A percentile compares a stretch with the other conserved stretches of the same genome.
Conservation (phyloP, 2,113 vertebrate genomes). For the Callithrix jacchus region DNA sequence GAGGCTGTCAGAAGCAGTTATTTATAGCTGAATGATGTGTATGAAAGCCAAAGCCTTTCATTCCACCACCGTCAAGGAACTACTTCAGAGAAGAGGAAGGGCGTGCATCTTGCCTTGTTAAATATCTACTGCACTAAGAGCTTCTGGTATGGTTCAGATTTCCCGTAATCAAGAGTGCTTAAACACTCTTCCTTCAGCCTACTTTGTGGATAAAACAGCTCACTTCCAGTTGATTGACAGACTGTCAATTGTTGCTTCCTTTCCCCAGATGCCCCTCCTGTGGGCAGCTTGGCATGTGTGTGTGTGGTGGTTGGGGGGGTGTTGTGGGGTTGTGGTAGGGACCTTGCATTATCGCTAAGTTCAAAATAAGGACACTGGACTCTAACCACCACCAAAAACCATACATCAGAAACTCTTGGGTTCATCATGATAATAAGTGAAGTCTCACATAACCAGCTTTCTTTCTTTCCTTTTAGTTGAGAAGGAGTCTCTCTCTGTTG, state of each 20-base stretch:
- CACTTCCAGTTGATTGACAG: not conserved
- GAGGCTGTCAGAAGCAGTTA: conserved; percentile 22
- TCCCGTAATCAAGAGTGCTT: not conserved
- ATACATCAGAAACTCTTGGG: not conserved
- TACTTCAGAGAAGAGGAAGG: conserved; percentile 50
- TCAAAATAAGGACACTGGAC: not conserved
- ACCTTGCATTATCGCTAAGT: not conserved
- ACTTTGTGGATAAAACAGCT: not conserved
- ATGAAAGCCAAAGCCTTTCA: conserved; percentile 21
- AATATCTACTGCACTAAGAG: not conserved
- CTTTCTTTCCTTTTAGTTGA: not conserved
- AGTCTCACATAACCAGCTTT: not conserved
- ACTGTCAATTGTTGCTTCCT: not conserved
- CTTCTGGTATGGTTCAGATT: not conserved
- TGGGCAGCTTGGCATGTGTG: not conserved
- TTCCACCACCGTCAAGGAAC: not conserved
- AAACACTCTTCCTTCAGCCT: not conserved
- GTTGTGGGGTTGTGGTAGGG: not conserved
- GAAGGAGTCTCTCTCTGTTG: no score
- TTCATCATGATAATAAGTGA: not conserved
- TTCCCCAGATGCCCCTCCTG: not conserved
- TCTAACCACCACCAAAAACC: not conserved
- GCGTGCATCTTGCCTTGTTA: not conserved
- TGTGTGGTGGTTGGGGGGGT: no score
- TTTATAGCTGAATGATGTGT: conserved; percentile 25